Evolutionary conservation across 1,140 invertebrate genomes (phyloP), one percentile per base, ranked within the genome.

Genomic region (Leptonema lineaticorne): DNA sequence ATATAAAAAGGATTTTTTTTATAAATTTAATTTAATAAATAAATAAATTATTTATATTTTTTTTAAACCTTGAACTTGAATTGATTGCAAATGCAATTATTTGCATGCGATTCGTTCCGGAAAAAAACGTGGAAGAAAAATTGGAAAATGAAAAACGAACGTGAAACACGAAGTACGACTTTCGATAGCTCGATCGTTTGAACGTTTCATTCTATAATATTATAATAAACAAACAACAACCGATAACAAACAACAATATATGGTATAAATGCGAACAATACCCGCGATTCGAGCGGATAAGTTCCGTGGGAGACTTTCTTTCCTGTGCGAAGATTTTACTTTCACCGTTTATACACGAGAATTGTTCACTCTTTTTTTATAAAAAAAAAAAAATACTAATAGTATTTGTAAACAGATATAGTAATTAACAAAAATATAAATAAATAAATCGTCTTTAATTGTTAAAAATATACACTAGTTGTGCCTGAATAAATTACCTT

Each of bases 291-390:
- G 53, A 57, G n/a, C 27, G 53, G 18, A 26, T 48, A 22, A 4
- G 22, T 45, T 22, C 50, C 27, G 50, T 64, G 59, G 46, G 70
- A 72, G 68, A 75, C 75, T 75, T 73, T 73, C 72, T 69, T 76
- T 75, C 70, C n/a, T 64, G 75, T 76, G 76, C 76, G 73, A 77
- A 78, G 77, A 77, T 75, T 73, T 72, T 65, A 78, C 75, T 78
- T 78, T 78, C 74, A 74, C 77, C 73, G 41, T 76, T 76, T 75
- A 4, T 53, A n/a, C n/a, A n/a, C n/a, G n/a, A n/a, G n/a, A n/a
- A n/a, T n/a, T n/a, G n/a, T n/a, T n/a, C n/a, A n/a, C n/a, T n/a
- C n/a, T n/a, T n/a, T n/a, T n/a, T n/a, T n/a, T n/a, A n/a, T n/a
- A n/a, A n/a, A n/a, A n/a, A n/a, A n/a, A n/a, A n/a, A n/a, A n/a